These are phyloP conservation scores for Astreopora myriophthalma DNA, from an alignment of 64 coral and sea anemone species.

Conservation along the genomic window DNA sequence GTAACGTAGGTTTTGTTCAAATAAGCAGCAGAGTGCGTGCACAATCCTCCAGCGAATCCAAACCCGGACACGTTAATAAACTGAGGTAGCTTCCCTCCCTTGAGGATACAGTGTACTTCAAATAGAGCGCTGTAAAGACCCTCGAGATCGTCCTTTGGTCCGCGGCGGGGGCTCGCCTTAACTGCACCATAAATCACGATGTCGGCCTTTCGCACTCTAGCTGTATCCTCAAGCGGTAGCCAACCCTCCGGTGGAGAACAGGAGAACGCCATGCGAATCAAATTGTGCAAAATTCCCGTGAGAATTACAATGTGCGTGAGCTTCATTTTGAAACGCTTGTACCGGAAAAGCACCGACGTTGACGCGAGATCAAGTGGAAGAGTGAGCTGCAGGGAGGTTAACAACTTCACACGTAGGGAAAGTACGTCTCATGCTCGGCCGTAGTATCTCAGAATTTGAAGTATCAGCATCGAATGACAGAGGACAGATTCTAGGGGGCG, in stretches of 20 bases:
- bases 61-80: constrained; percentile 90
- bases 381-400: neutral
- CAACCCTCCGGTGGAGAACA: constrained; percentile 80
- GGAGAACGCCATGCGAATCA: neutral
- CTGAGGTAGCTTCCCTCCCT: constrained; percentile 67
- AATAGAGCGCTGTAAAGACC: constrained; percentile 77
- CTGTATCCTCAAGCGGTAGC: constrained; percentile 33
- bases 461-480: constrained; percentile 80
- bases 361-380: neutral
- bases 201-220: constrained; percentile 72
- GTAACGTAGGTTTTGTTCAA: constrained; percentile 86
- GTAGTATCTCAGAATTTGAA: constrained; percentile 11
- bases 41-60: constrained; percentile 77
- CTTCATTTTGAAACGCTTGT: constrained; percentile 10
- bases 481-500: constrained; percentile 62
- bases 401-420: constrained; percentile 10
- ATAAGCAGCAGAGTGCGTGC: constrained; percentile 72
- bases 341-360: neutral
- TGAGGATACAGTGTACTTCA: constrained; percentile 82
- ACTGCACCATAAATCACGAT: constrained; percentile 88
- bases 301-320: constrained; percentile 9
- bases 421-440: constrained; percentile 17
- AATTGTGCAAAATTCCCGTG: constrained; percentile 41
- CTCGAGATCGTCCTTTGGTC: constrained; percentile 11
- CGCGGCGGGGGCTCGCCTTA: constrained; percentile 34